Base-by-base conservation (phyloP, 2,797 vertebrate species). In the Chloroceryle amazona region DNA sequence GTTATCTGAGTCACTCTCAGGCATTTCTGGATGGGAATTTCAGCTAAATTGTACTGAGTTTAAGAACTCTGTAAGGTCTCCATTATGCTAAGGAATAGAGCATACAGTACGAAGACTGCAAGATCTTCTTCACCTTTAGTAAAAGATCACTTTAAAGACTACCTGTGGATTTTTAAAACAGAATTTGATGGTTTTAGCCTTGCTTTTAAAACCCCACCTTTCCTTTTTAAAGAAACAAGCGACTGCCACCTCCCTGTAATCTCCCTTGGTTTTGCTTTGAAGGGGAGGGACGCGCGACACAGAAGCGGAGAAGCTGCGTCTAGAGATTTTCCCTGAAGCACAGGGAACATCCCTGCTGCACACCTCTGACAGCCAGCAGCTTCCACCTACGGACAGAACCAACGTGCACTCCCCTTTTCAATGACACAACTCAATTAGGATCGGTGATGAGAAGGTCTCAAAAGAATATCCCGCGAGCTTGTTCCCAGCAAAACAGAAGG, bases 401-500 rank as follows among this genome's bases (percentile, higher is more conserved):
- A 68, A 44, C 21, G 11, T 29, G 92, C 86, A 20, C 68, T 94
- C 29, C 90, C 94, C 93, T 90, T 92, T 95, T 58, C 95, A 97
- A 97, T 95, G 94, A 89, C 4, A 61, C 68, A 51, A 96, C 81
- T 87, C 96, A 93, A 92, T 96, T 94, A 96, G 88, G 68, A 89
- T 90, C 96, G 90, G 80, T 7, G 17, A 91, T 2, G 6, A 91
- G 86, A 80, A 88, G 86, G 86, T 89, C 97, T 96, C 96, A 15
- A 31, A 97, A 96, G 84, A 93, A 89, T 92, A 78, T 54, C 82
- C 83, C 92, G 82, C 9, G 41, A 93, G 95, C 75, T 83, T 89
- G 93, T 91, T 97, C 89, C 63, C 79, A 95, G 76, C 94, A 66
- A 93, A 95, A 96, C 92, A 96, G 93, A 94, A 97, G 92, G 92